Evolutionary conservation across 1,140 invertebrate species (phyloP).

Genomic region (Ectropis grisescens): DNA sequence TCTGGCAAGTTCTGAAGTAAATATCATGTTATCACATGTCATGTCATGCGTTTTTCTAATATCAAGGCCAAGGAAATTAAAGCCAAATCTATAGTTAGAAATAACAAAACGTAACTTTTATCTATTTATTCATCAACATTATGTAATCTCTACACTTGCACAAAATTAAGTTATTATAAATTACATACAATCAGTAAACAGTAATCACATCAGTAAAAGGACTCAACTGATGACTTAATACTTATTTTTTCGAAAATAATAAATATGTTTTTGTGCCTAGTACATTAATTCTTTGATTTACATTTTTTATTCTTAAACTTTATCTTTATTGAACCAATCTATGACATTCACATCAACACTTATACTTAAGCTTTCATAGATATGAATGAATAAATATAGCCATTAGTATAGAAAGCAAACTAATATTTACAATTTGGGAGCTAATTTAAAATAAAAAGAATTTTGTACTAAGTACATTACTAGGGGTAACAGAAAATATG

Average conservation of each 20-base stretch:
- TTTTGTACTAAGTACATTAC: too few species aligned
- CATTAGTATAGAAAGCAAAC: conserved; percentile 58
- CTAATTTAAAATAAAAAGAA: too few species aligned
- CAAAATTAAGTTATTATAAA: conserved; percentile 52
- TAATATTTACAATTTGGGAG: conserved; percentile 70
- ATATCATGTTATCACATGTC: too few species aligned
- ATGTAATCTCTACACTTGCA: conserved; percentile 69
- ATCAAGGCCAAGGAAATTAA: too few species aligned
- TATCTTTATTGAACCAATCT: too few species aligned
- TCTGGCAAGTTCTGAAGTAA: too few species aligned
- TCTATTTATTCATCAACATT: conserved; percentile 70
- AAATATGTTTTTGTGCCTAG: too few species aligned
- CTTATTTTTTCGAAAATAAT: conserved; percentile 34
- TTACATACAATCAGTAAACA: conserved; percentile 56
- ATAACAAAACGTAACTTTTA: conserved; percentile 37
- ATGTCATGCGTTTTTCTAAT: too few species aligned
- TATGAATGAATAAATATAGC: conserved; percentile 48
- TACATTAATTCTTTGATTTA: conserved; percentile 10
- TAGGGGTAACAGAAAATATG: too few species aligned
- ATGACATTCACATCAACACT: conserved; percentile 44
- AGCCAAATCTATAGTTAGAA: conserved; percentile 6
- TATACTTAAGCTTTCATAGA: conserved; percentile 38
- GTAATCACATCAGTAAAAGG: too few species aligned
- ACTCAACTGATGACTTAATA: conserved; percentile 48
- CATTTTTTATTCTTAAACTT: conserved; percentile 4